Evolutionary conservation across 2,888 invertebrate species (phyloP).

Genomic region (Heliconius aoede): DNA sequence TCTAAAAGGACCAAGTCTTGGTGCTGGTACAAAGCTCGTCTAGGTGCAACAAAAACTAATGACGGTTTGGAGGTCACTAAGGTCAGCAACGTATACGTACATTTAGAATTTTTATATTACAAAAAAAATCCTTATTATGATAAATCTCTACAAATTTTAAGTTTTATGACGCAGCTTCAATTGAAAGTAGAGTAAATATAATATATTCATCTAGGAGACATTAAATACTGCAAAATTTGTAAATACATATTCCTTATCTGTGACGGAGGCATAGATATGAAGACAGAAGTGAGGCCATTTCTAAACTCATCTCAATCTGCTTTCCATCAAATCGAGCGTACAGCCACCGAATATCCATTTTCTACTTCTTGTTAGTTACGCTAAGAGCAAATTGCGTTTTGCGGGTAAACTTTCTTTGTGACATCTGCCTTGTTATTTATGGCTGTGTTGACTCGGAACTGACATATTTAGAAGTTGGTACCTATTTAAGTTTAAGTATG

Average conservation of each 20-base stretch:
- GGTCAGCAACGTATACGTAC: neutral
- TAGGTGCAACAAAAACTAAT: neutral
- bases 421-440: slow-evolving; percentile 55
- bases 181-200: no score
- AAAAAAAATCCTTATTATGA: no score
- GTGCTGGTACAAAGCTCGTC: neutral
- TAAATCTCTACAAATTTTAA: no score
- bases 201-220: no score
- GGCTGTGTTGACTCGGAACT: slow-evolving; percentile 43
- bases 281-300: slow-evolving; percentile 40
- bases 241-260: neutral
- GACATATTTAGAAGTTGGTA: slow-evolving; percentile 28
- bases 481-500: neutral
- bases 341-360: slow-evolving; percentile 56
- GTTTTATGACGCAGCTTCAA: no score
- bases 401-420: slow-evolving; percentile 64
- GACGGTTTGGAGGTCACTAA: neutral
- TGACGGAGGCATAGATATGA: no score
- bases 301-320: slow-evolving; percentile 56
- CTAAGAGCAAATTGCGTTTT: slow-evolving; percentile 62
- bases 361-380: slow-evolving; percentile 59
- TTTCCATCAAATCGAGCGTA: slow-evolving; percentile 55
- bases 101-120: neutral
- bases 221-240: neutral
- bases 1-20: neutral